These are phyloP conservation scores for Orchestia grillus DNA, from an alignment of 1,140 invertebrate genomes.

Conservation along the genomic window DNA sequence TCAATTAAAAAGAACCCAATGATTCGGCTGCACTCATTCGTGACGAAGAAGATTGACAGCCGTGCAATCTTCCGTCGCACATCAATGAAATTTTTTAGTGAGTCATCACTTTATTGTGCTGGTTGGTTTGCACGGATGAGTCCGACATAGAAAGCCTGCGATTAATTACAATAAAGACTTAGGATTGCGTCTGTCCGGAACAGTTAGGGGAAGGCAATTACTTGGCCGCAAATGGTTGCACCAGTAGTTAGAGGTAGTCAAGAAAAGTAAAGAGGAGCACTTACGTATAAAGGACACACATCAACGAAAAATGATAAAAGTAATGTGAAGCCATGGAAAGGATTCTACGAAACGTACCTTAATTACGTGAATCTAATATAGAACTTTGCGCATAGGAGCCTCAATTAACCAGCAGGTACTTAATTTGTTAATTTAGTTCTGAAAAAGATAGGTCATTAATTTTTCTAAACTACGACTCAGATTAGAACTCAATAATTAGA, in stretches of 20 bases:
- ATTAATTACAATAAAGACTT: not conserved
- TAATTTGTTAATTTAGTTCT: no score
- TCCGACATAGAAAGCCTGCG: not conserved
- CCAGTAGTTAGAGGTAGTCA: not conserved
- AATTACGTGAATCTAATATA: no score
- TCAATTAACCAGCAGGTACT: no score
- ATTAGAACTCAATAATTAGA: no score
- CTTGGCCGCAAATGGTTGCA: not conserved
- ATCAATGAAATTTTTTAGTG: not conserved
- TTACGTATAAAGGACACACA: not conserved
- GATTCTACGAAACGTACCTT: not conserved
- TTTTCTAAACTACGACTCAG: no score
- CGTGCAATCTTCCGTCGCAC: not conserved
- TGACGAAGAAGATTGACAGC: not conserved
- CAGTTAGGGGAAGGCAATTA: not conserved
- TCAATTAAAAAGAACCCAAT: not conserved
- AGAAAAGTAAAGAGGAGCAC: not conserved
- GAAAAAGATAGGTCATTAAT: no score
- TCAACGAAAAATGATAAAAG: not conserved
- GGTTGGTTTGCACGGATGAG: not conserved
- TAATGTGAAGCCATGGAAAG: not conserved
- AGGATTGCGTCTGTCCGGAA: not conserved
- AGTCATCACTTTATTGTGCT: constrained; percentile 9
- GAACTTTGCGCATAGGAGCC: no score
- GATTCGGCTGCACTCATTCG: constrained; percentile 3